Evolutionary conservation across 2,888 invertebrate species (phyloP).

Genomic region (Autographa gamma): DNA sequence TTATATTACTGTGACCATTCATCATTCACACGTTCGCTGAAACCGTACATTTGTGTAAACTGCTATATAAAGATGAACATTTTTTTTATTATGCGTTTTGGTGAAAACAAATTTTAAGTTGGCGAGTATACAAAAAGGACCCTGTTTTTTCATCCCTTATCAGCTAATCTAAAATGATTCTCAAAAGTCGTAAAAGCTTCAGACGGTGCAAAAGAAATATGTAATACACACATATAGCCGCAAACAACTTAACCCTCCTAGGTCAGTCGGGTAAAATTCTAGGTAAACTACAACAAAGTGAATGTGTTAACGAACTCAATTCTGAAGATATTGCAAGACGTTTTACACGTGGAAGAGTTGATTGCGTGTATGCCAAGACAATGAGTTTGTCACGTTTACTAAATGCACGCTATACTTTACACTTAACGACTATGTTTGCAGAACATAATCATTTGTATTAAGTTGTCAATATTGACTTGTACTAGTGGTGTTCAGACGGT

Average conservation of each 20-base stretch:
- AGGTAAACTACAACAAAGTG: too few relatives aligned
- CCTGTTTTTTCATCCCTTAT: too few relatives aligned
- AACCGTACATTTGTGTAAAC: slow-evolving; percentile 1
- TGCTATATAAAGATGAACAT: background rate
- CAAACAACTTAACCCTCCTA: too few relatives aligned
- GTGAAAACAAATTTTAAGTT: background rate
- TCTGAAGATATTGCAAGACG: background rate
- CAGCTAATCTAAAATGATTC: too few relatives aligned
- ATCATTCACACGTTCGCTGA: background rate
- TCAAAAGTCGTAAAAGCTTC: too few relatives aligned
- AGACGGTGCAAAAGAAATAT: too few relatives aligned
- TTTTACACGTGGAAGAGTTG: slow-evolving; percentile 7
- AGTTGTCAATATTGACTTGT: slow-evolving; percentile 19
- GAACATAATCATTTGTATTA: slow-evolving; percentile 14
- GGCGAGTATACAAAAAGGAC: background rate
- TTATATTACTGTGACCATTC: background rate
- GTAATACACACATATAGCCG: too few relatives aligned
- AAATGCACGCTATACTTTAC: slow-evolving; percentile 16
- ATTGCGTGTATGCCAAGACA: slow-evolving; percentile 9
- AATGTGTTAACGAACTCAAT: background rate
- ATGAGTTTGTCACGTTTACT: slow-evolving; percentile 16
- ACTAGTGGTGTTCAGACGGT: background rate
- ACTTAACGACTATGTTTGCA: background rate
- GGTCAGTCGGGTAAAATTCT: too few relatives aligned
- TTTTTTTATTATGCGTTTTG: too few relatives aligned